Percentiles rank a stretch among this genome's conserved stretches.
These are phyloP conservation scores for Latrodectus elegans DNA, from an alignment of 2,888 invertebrate genomes.

Conservation along the genomic window DNA sequence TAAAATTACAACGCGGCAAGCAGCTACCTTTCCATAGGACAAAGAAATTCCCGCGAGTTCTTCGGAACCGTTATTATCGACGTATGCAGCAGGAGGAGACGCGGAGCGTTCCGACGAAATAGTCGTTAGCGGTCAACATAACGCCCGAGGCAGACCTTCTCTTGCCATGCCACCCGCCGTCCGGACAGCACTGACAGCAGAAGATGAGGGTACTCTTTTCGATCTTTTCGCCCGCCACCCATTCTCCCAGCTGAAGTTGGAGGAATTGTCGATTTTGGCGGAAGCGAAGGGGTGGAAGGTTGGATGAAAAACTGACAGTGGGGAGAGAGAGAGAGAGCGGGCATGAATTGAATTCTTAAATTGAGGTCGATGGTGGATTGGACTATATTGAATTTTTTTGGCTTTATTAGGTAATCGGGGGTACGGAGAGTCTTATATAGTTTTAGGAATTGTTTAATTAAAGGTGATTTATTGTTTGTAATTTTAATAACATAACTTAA, in stretches of 20 bases:
- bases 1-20: constrained; percentile 28
- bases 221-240: constrained; percentile 20
- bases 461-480: too few relatives aligned
- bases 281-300: neutral
- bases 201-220: constrained; percentile 48
- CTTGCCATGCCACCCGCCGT: constrained; percentile 32
- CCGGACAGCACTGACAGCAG: constrained; percentile 16
- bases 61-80: constrained; percentile 41
- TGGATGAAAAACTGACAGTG: neutral
- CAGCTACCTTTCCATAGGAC: constrained; percentile 32
- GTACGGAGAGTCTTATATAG: too few relatives aligned
- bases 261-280: neutral
- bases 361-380: constrained; percentile 1
- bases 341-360: constrained; percentile 5
- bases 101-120: constrained; percentile 1
- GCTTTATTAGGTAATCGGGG: neutral
- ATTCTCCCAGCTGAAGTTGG: neutral
- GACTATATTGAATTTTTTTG: neutral
- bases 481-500: too few relatives aligned
- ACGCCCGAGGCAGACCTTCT: constrained; percentile 34
- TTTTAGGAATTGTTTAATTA: too few relatives aligned
- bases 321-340: neutral
- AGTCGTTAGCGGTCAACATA: constrained; percentile 35
- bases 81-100: constrained; percentile 4
- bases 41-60: constrained; percentile 35